Percentiles rank a stretch among this genome's conserved stretches.
phyloP scores from a whole-genome alignment of 2,113 vertebrate genomes.

The Calyptommatus sinebrachiatus region DNA sequence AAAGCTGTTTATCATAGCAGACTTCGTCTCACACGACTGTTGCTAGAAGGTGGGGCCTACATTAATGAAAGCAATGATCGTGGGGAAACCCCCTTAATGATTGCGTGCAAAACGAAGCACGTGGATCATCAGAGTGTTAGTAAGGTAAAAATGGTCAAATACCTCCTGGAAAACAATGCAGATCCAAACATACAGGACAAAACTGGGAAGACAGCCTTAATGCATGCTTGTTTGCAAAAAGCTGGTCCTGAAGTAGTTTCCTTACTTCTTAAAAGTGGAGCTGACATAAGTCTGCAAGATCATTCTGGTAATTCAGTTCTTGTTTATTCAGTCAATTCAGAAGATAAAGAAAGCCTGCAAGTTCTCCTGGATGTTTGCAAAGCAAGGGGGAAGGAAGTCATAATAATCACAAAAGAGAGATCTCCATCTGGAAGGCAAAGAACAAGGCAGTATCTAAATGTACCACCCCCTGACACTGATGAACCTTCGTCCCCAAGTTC shows the following conservation, averaged over 20 bases:
- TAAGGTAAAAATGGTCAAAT: conserved; percentile 88
- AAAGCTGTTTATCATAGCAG: conserved; percentile 86
- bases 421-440: conserved; percentile 78
- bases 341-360: conserved; percentile 80
- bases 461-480: conserved; percentile 77
- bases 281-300: conserved; percentile 89
- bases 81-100: conserved; percentile 89
- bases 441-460: conserved; percentile 84
- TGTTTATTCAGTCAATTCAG: conserved; percentile 84
- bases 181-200: conserved; percentile 96
- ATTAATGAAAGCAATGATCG: conserved; percentile 91
- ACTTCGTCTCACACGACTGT: conserved; percentile 84
- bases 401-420: conserved; percentile 87
- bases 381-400: conserved; percentile 88
- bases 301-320: conserved; percentile 81
- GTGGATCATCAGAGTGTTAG: conserved; percentile 82
- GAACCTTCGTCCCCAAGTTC: conserved; percentile 51
- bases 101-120: conserved; percentile 83
- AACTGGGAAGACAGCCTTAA: conserved; percentile 86
- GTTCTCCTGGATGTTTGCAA: conserved; percentile 85
- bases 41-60: conserved; percentile 89
- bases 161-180: conserved; percentile 87
- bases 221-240: conserved; percentile 85
- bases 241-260: conserved; percentile 81
- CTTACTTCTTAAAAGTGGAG: conserved; percentile 78